phyloP scores from a whole-genome alignment of 2,797 vertebrate species.

The Cetoscarus ocellatus region DNA sequence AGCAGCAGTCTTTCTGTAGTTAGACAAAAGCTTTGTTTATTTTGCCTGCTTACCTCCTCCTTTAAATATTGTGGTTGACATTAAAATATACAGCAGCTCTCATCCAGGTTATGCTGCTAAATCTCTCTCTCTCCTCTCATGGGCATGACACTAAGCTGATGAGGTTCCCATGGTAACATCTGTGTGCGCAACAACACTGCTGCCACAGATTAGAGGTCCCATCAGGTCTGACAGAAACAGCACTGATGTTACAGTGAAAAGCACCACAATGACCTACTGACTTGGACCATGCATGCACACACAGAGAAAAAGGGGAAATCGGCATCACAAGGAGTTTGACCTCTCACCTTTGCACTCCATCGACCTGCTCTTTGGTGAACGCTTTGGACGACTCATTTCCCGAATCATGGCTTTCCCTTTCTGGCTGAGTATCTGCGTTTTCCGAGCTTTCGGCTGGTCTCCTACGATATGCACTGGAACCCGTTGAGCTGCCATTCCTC shows the following conservation, averaged over 20 bases:
- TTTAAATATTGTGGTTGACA: constrained; percentile 19
- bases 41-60: background rate
- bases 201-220: constrained; percentile 23
- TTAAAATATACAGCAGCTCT: constrained; percentile 21
- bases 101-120: constrained; percentile 31
- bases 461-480: constrained; percentile 85
- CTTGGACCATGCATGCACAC: background rate
- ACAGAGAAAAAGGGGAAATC: no score
- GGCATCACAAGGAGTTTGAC: no score
- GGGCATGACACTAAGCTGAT: constrained; percentile 33
- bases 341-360: constrained; percentile 93
- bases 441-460: constrained; percentile 80
- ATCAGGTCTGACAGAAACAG: constrained; percentile 15
- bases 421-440: constrained; percentile 54
- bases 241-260: background rate
- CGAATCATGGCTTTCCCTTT: constrained; percentile 73
- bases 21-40: background rate
- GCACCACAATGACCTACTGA: constrained; percentile 11
- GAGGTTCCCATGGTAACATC: constrained; percentile 65
- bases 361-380: constrained; percentile 93
- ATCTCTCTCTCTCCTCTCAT: constrained; percentile 39
- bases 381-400: constrained; percentile 86
- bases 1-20: background rate
- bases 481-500: constrained; percentile 91
- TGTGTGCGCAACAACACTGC: constrained; percentile 37